These are phyloP conservation scores for Indicator indicator DNA, from an alignment of 2,113 vertebrate genomes.

Conservation along the genomic window DNA sequence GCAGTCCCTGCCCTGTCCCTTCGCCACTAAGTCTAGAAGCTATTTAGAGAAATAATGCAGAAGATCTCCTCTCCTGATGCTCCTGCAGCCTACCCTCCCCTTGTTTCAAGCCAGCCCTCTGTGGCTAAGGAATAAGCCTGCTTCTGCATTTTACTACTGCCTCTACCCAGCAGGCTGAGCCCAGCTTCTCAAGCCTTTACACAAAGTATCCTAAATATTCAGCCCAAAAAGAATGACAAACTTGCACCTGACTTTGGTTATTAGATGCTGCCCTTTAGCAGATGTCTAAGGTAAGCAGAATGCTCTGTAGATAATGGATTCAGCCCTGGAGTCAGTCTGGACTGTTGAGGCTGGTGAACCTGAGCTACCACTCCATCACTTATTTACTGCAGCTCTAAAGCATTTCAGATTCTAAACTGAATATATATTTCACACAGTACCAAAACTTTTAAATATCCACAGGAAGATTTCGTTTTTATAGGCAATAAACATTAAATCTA, in stretches of 20 bases:
- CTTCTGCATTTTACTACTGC: neutral
- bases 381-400: slow-evolving; percentile 77
- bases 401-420: slow-evolving; percentile 68
- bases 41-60: neutral
- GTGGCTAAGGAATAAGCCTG: neutral
- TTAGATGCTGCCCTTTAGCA: neutral
- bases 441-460: slow-evolving; percentile 85
- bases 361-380: slow-evolving; percentile 33
- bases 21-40: fast-evolving
- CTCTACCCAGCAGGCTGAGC: neutral
- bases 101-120: neutral
- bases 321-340: slow-evolving; percentile 36
- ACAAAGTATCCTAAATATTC: neutral
- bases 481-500: slow-evolving; percentile 89
- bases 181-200: neutral
- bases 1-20: neutral
- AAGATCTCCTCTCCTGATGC: neutral
- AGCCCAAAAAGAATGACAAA: slow-evolving; percentile 15
- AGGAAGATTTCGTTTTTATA: slow-evolving; percentile 86
- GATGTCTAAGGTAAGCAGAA: slow-evolving; percentile 35
- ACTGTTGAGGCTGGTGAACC: slow-evolving; percentile 2
- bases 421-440: slow-evolving; percentile 78
- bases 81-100: neutral
- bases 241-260: neutral
- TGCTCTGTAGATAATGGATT: neutral